Conservation (phyloP, 2,113 vertebrate genomes). For the Alethe diademata region DNA sequence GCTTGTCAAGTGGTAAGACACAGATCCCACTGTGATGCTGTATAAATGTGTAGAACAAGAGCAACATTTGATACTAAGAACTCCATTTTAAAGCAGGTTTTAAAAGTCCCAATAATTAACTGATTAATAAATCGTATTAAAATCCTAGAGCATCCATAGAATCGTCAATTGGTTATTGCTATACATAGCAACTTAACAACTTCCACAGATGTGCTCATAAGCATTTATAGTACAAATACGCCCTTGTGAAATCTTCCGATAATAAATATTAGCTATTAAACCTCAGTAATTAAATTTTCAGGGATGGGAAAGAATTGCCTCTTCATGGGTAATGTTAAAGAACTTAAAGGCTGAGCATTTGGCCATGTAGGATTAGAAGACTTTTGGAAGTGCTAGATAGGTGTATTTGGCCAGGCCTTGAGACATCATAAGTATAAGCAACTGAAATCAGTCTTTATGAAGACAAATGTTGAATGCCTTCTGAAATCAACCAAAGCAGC, state of each 20-base stretch:
- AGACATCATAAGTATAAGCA: background rate
- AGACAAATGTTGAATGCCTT: background rate
- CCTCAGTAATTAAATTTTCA: background rate
- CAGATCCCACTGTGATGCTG: background rate
- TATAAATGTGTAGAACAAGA: background rate
- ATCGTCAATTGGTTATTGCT: background rate
- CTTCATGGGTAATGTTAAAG: background rate
- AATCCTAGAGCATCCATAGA: background rate
- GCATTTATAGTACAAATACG: background rate
- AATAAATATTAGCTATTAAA: background rate
- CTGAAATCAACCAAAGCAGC: background rate
- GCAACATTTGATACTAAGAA: background rate
- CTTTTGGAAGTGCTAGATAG: background rate
- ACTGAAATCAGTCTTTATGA: background rate
- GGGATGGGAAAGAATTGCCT: background rate
- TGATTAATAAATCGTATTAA: background rate
- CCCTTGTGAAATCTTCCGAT: background rate
- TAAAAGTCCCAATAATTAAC: background rate
- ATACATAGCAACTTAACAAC: background rate
- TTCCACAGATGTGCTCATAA: background rate
- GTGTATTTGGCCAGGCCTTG: background rate
- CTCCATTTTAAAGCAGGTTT: background rate
- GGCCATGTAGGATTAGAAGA: background rate
- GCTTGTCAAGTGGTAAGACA: background rate
- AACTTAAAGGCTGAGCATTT: background rate